Evolutionary conservation across 2,113 vertebrate genomes (phyloP), one percentile per base, ranked within the genome.

Genomic region (Psophia crepitans): DNA sequence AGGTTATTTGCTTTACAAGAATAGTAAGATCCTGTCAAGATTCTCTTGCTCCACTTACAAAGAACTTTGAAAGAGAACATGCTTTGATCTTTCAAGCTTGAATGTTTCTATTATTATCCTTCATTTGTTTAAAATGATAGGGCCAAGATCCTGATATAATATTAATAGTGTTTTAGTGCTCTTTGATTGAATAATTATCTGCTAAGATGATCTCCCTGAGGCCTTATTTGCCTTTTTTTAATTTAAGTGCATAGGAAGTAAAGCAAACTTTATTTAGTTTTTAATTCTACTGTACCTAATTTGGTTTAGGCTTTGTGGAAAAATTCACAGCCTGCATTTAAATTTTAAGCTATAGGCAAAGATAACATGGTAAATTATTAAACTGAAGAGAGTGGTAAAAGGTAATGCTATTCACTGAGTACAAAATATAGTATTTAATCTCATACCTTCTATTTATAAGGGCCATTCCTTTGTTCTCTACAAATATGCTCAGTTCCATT

Each of bases 1-100:
- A 61, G 43, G 35, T 91, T 91, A 90, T 92, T 96, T 95, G 28
- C 37, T 71, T 73, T 88, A 83, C 80, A 93, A 71, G 71, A 89
- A 63, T 33, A 85, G 53, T 53, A 46, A 69, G 63, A 90, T 57
- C 82, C 64, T 71, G 39, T 68, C 61, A 76, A 83, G 58, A 63
- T 84, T 92, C 95, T 92, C 74, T 85, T 80, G 37, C 21, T 92
- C n/a, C 16, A 30, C 43, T 75, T 76, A 58, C 17, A 60, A 63
- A 82, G 37, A 81, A 44, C 63, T 69, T 91, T 71, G 63, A 92
- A 82, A 79, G 56, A 65, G 51, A 75, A 48, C 20, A 9, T 74
- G 43, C 64, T 80, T 85, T 83, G 68, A 46, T 91, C 51, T 75
- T 92, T 71, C 37, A 79, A 79, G 28, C 35, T 86, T 82, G 54